A percentile compares a stretch with the other conserved stretches of the same genome.
Evolutionary conservation across 2,797 vertebrate species (phyloP).

Genomic region (Myotis myotis): DNA sequence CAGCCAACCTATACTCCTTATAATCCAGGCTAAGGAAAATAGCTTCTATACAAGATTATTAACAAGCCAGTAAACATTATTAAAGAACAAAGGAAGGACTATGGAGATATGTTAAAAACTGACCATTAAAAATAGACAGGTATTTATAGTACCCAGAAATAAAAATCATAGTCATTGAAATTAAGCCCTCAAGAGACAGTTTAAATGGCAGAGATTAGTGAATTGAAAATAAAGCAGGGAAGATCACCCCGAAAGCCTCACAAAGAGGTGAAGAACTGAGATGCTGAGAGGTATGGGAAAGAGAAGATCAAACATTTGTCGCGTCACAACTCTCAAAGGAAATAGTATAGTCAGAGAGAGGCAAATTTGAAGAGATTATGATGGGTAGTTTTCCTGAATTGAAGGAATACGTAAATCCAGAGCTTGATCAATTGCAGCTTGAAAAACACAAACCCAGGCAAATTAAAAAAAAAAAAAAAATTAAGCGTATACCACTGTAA

Average conservation of each 20-base stretch:
- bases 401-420: neutral
- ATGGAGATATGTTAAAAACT: neutral
- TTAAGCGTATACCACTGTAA: neutral
- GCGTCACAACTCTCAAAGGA: neutral
- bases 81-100: neutral
- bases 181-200: neutral
- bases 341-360: neutral
- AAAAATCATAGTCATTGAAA: neutral
- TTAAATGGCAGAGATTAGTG: neutral
- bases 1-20: neutral
- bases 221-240: neutral
- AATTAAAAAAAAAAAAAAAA: neutral
- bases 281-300: neutral
- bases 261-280: neutral
- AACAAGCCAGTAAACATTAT: neutral
- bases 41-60: neutral
- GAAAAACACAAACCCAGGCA: neutral
- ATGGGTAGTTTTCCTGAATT: neutral
- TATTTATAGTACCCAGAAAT: neutral
- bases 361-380: neutral
- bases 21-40: neutral
- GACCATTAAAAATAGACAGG: neutral
- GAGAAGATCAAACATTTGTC: neutral
- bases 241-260: neutral
- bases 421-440: neutral